Evolutionary conservation across 2,797 vertebrate genomes (phyloP), one percentile per base, ranked within the genome.

Genomic region (Catharus ustulatus): DNA sequence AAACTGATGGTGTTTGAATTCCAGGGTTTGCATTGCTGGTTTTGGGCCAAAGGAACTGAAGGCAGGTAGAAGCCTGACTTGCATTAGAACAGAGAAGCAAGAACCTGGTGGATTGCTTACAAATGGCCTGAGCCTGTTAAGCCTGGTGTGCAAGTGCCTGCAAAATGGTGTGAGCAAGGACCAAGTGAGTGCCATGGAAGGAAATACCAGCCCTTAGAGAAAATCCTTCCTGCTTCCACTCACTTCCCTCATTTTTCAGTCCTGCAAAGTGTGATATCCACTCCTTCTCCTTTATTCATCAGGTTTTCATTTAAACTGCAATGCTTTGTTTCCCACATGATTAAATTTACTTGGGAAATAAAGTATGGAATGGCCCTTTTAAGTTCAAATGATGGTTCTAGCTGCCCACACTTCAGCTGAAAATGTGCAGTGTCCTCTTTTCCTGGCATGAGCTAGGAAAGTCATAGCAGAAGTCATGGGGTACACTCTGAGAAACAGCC

Each of bases 1-100:
- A 71, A 0, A 72, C 38, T 36, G 66, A 48, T 13, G 19, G 48
- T 55, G 24, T 81, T 92, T 87, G 82, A 68, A 83, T 96, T 92
- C 90, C 89, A 93, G 64, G 66, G 64, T 66, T 91, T 92, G 46
- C 36, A 16, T 59, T 85, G 75, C 93, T 90, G 81, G 32, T 90
- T 77, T 87, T n/a, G 78, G 90, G 73, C 76, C 92, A 91, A n/a
- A 43, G 62, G 72, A 87, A 15, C 51, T 10, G 62, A 77, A 63
- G 69, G 51, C 87, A 94, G 76, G 76, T 87, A 91, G 73, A 48
- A 91, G 32, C 51, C 73, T 93, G 73, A 83, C 54, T 64, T 36
- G 36, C 27, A 9, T 63, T 52, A 32, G 57, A 49, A 43, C 51
- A 79, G 57, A 55, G 71, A 71, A 79, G 64, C 36, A 72, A 45